Base-by-base conservation (phyloP, 2,888 invertebrate species). In the Epistrophe eligans region DNA sequence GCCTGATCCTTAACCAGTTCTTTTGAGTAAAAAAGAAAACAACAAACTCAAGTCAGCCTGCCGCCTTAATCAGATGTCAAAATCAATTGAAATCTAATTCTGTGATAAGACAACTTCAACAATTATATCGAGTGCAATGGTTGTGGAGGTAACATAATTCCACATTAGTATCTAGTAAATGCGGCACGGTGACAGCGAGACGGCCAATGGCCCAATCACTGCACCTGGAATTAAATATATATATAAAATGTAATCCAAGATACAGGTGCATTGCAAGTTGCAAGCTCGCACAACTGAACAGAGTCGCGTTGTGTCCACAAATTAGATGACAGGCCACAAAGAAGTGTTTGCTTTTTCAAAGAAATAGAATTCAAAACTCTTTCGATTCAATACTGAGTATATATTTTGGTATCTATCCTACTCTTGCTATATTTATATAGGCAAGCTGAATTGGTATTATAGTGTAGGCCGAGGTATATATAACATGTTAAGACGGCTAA, bases 21-120 rank as follows among this genome's bases (percentile, higher is more conserved):
- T 28, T 32, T 32, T 28, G 10, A 48, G 19, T 28, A 43, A 4
- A 40, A 45, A 24, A 52, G 1, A 52, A 32, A 48, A 17, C 17
- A 17, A 57, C 70, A 11, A 58, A 73, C 24, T 35, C 48, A 35
- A 50, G 9, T 15, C 32, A 32, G 13, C 24, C 9, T 28, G 15
- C 9, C 62, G 48, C 67, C 62, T 64, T 67, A 72, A 62, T 73
- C 77, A 64, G 58, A 71, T 67, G 73, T 24, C 77, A 72, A 71
- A 67, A 85, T 85, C 82, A 74, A 77, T 64, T 77, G 50, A 82
- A 85, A 77, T 87, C 85, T 82, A 71, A 79, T 87, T 83, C 79
- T 17, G 11, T 76, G 85, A 87, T 87, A 87, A 83, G 79, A 79
- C 71, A 64, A 79, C 55, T 66, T 74, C 72, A 71, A 74, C 82